Percentiles rank a stretch among this genome's conserved stretches.
These are phyloP conservation scores for Eulemur macaco DNA, from an alignment of 2,113 vertebrate species.

Conservation along the genomic window DNA sequence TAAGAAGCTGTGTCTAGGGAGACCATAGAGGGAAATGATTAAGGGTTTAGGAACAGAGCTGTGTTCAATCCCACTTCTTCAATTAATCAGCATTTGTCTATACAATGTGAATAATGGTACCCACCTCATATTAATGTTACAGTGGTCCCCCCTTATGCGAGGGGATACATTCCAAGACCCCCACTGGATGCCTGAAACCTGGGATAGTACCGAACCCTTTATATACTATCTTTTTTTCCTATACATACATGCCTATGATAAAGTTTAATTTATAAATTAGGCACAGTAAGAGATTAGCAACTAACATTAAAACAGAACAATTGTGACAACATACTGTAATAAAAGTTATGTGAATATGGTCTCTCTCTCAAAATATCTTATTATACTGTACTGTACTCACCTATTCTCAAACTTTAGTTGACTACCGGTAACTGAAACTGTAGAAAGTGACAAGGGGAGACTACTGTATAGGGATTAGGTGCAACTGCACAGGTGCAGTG, in stretches of 20 bases:
- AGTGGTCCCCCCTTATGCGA: background rate
- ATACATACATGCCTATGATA: background rate
- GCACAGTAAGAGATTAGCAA: background rate
- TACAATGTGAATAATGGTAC: background rate
- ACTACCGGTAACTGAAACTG: background rate
- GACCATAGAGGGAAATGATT: background rate
- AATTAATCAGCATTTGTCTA: background rate
- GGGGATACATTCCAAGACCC: background rate
- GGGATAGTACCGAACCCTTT: background rate
- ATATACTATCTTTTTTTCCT: background rate
- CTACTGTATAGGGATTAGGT: background rate
- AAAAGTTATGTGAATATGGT: background rate
- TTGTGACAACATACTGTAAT: background rate
- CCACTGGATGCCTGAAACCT: background rate
- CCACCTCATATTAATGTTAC: background rate
- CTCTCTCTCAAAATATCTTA: background rate
- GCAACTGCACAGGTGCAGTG: background rate
- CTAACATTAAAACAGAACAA: background rate
- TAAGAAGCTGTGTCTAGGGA: background rate
- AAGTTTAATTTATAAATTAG: background rate
- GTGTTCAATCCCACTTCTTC: background rate
- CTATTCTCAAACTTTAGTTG: background rate
- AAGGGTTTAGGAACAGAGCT: background rate
- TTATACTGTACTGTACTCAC: background rate
- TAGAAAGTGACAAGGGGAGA: background rate